Base-by-base conservation (phyloP, 2,888 invertebrate genomes). In the Clostera curtula region DNA sequence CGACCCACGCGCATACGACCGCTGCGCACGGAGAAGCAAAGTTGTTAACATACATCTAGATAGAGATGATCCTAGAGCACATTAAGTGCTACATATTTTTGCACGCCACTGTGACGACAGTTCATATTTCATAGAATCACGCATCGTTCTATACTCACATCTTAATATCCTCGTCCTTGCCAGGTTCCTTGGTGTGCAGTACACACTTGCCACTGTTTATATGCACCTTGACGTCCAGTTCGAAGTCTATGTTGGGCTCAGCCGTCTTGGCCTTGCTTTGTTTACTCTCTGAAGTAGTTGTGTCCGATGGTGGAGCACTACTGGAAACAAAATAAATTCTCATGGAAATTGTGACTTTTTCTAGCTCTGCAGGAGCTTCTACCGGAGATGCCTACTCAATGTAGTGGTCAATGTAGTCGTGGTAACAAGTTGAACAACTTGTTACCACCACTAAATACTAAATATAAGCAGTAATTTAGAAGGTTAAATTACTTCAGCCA, bases 201-300 rank as follows among this genome's bases (percentile, higher is more conserved):
- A 97, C 96, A 71, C 98, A 98, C 74, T 97, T 96, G 5, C 98
- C 98, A 52, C 96, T 96, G 71, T 97, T 97, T 36, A 98, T 96
- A 53, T 96, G 89, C 21, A 98, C 97, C 75, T 97, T 97, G 4
- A 98, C 94, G 66, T 97, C 97, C 48, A 98, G 77, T 65, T 98
- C 97, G 59, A 98, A 93, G 72, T 98, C 97, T 28, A 98, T 94
- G 60, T 94, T 96, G 0, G 97, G 96, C 56, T 96, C 96, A 28
- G 91, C 87, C 0, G 89, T 86, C 60, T 90, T 90, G 9, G 65
- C 26, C 42, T 88, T 88, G 22, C 63, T 64, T 49, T 60, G 56
- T 42, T 74, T 72, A 49, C 56, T 43, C 21, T 74, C 75, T 0
- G 59, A 43, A 10, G 56, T 52, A 0, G 28, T 35, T 0, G 50